Conservation (phyloP, 1,140 invertebrate species). For the Phocides pigmalion region DNA sequence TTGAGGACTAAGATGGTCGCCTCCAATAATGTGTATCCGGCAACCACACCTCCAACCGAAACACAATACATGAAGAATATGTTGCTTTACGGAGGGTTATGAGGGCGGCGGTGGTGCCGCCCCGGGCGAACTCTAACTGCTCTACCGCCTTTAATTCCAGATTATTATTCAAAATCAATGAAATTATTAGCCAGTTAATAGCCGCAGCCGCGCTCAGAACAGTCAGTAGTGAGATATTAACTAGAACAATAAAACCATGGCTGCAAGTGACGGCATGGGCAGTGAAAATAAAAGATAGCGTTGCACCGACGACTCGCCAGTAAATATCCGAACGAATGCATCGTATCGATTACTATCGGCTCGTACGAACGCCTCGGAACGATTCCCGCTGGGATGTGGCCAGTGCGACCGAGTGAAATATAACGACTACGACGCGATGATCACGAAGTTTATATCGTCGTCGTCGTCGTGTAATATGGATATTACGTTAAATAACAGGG, state of each 20-base stretch:
- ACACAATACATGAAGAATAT: no score
- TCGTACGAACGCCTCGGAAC: conserved; percentile 47
- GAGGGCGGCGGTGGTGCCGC: no score
- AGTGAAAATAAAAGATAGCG: conserved; percentile 57
- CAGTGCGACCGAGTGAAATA: neutral
- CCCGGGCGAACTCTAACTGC: no score
- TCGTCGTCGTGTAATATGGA: no score
- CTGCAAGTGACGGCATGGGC: conserved; percentile 38
- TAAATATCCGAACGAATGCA: conserved; percentile 59
- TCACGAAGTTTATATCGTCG: no score
- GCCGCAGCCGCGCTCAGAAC: neutral
- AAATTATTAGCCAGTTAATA: neutral
- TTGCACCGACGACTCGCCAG: conserved; percentile 43
- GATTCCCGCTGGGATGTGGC: conserved; percentile 53
- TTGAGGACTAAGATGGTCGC: no score
- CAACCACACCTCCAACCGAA: no score
- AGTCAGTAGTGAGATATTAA: conserved; percentile 19
- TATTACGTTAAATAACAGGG: no score
- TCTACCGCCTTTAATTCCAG: neutral
- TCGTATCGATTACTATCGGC: conserved; percentile 66
- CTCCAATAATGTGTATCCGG: no score
- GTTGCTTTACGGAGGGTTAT: no score
- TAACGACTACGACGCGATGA: conserved; percentile 23
- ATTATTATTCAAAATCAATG: neutral
- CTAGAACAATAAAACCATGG: conserved; percentile 18